Conservation (phyloP, 2,888 invertebrate species). For the Drosophila paranaensis region DNA sequence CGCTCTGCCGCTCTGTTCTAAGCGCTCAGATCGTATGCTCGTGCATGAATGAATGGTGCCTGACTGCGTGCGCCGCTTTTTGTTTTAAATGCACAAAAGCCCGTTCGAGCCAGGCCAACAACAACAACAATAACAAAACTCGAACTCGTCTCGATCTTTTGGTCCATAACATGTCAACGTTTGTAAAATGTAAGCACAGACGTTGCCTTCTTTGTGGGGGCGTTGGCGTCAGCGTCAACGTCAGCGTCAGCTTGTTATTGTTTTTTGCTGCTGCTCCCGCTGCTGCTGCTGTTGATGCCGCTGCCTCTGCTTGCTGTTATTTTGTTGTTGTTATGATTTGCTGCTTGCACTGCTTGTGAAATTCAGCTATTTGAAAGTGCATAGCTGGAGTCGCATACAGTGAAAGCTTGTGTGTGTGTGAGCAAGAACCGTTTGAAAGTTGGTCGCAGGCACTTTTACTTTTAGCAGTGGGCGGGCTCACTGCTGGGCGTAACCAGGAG, state of each 20-base stretch:
- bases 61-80: constrained; percentile 65
- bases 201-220: constrained; percentile 35
- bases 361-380: constrained; percentile 14
- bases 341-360: constrained; percentile 30
- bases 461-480: neutral
- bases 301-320: constrained; percentile 2
- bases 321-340: neutral
- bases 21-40: constrained; percentile 81
- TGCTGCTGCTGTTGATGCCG: neutral
- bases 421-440: constrained; percentile 56
- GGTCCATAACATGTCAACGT: constrained; percentile 56
- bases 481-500: neutral
- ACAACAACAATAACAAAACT: constrained; percentile 16
- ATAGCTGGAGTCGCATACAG: constrained; percentile 8
- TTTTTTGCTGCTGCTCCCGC: constrained; percentile 1
- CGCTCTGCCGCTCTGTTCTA: constrained; percentile 70
- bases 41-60: constrained; percentile 80
- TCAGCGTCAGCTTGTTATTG: constrained; percentile 8
- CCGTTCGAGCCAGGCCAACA: constrained; percentile 4
- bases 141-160: constrained; percentile 54
- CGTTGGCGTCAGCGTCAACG: constrained; percentile 31
- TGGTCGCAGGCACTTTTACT: constrained; percentile 40
- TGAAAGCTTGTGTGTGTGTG: constrained; percentile 28
- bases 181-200: constrained; percentile 38
- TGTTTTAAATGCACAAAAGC: constrained; percentile 66